These are phyloP conservation scores for Mastomys coucha DNA, from an alignment of 2,113 vertebrate species.

Conservation along the genomic window DNA sequence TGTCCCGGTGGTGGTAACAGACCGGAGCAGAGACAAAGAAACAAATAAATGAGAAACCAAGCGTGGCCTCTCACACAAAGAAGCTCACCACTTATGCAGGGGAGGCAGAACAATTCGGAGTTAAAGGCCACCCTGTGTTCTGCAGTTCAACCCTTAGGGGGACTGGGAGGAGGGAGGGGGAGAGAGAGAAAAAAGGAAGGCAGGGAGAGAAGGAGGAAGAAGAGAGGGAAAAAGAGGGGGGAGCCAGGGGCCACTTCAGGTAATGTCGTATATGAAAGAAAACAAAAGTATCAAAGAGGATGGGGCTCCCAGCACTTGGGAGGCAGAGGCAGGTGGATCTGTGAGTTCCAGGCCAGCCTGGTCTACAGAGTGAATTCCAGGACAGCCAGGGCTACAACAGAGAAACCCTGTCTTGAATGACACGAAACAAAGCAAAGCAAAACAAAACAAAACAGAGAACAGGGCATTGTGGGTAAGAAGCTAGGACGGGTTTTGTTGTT, in stretches of 20 bases:
- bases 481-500: no score
- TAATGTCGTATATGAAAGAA: neutral
- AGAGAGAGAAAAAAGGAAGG: neutral
- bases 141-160: neutral
- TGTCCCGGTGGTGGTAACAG: neutral
- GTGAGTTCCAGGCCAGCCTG: no score
- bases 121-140: neutral
- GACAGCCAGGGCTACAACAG: no score
- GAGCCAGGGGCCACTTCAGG: no score
- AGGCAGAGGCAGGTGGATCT: no score
- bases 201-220: no score
- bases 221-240: neutral
- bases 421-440: no score
- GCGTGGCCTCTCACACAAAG: neutral
- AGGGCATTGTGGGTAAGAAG: neutral
- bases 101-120: neutral
- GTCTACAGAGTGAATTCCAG: no score
- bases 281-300: neutral
- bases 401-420: no score
- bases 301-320: no score
- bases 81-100: neutral
- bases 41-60: neutral
- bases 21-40: conserved; percentile 9
- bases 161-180: no score
- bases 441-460: neutral